Conservation (phyloP, 2,113 vertebrate species). For the Sialia sialis region DNA sequence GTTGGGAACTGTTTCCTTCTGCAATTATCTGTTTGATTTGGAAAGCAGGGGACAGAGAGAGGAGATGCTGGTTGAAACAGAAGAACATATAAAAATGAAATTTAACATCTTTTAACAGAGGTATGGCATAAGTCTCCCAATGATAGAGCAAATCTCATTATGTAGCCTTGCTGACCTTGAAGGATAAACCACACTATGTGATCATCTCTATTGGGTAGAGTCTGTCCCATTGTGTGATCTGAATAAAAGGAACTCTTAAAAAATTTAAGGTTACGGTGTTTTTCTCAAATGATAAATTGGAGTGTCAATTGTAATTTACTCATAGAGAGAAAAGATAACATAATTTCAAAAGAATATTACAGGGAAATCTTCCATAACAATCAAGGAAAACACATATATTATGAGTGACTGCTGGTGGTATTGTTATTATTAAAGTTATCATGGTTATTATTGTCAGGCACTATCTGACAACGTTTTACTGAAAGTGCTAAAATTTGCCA, state of each 20-base stretch:
- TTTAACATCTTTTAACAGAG: background rate
- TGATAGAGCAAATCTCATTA: background rate
- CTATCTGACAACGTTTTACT: background rate
- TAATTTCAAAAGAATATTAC: background rate
- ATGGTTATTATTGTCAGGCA: background rate
- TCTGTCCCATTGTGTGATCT: background rate
- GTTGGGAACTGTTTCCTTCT: background rate
- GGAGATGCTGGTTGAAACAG: background rate
- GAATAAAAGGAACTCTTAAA: background rate
- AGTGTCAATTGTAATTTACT: conserved; percentile 3
- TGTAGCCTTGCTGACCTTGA: background rate
- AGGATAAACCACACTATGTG: background rate
- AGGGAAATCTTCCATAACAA: background rate
- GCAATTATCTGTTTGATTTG: background rate
- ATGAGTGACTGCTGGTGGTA: background rate
- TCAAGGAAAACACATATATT: background rate
- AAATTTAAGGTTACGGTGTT: background rate
- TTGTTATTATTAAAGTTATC: conserved; percentile 1
- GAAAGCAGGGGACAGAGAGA: background rate
- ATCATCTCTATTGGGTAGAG: background rate
- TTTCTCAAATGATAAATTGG: background rate
- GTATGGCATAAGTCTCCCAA: background rate
- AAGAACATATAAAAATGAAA: background rate
- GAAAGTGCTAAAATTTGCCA: background rate
- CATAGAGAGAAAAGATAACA: background rate